Evolutionary conservation across 2,888 invertebrate species (phyloP), one percentile per base, ranked within the genome.

Genomic region (Ornithoptera alexandrae): DNA sequence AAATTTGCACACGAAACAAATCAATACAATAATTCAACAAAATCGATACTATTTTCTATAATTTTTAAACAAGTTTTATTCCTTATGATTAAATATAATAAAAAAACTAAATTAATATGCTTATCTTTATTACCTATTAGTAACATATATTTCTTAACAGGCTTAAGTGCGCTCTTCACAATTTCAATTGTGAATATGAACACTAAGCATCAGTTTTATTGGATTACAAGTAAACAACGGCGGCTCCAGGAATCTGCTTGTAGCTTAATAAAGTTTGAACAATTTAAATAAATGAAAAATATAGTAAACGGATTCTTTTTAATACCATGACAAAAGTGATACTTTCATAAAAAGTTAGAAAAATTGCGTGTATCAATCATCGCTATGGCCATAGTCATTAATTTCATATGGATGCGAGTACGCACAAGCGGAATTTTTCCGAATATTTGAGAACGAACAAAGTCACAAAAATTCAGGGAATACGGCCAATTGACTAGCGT

Each of bases 401-500:
- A 59, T 65, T 59, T 46, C 50, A 65, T 60, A 36, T 2, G 30
- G 15, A 60, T 4, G 22, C 50, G 60, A 53, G 66, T 66, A 36
- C 66, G 30, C 57, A 66, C 61, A 46, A 53, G 46, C n/a, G 60
- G 50, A 50, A 20, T 42, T 59, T 59, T 65, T 65, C n/a, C 66
- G 60, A 61, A 66, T 66, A 60, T 66, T 60, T 53, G 36, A 36
- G 36, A 59, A 46, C 59, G 42, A 50, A 59, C 50, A 66, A 59
- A 59, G 66, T 66, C 66, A 60, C 65, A 50, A 65, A 66, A 66
- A 66, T 61, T 66, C 53, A 66, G 60, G 60, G 30, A 53, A 68
- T 30, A 62, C 46, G 62, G 57, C 62, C 67, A 62, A 57, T 68
- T 68, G 57, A 57, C 67, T 62, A 46, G 57, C 57, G 62, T 58